Conservation (phyloP, 2,797 vertebrate genomes). For the Periparus ater region DNA sequence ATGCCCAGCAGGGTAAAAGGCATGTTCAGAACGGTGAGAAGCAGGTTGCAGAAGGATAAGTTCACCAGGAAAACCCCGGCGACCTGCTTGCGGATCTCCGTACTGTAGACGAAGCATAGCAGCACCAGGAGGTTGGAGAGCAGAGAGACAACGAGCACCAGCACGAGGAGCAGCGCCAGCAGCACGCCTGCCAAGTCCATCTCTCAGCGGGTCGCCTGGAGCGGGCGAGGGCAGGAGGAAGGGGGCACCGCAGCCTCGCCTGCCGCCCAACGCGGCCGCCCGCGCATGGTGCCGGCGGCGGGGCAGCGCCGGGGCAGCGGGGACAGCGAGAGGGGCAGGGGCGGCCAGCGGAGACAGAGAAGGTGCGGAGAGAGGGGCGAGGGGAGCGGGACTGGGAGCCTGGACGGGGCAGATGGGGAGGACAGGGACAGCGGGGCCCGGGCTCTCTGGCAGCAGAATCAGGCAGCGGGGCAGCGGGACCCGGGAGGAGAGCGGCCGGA, state of each 20-base stretch:
- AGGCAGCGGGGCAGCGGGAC: background rate
- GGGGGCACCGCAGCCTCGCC: slow-evolving; percentile 50
- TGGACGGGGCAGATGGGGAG: background rate
- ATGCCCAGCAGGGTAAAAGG: slow-evolving; percentile 78
- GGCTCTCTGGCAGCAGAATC: background rate
- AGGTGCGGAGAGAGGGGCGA: background rate
- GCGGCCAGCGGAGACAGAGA: background rate
- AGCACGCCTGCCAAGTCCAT: slow-evolving; percentile 82
- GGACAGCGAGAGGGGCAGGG: background rate
- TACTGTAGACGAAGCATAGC: slow-evolving; percentile 81
- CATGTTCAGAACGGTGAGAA: slow-evolving; percentile 80
- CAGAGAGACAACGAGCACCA: slow-evolving; percentile 76
- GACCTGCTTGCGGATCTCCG: slow-evolving; percentile 81
- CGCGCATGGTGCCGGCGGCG: slow-evolving; percentile 44
- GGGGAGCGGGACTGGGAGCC: background rate
- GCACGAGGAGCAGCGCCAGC: slow-evolving; percentile 77
- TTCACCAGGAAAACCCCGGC: slow-evolving; percentile 82
- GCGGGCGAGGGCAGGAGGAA: slow-evolving; percentile 43
- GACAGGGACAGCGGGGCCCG: background rate
- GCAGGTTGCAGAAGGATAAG: slow-evolving; percentile 82
- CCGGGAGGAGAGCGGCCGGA: background rate
- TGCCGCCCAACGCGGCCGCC: background rate
- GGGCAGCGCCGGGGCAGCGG: background rate
- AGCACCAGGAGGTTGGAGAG: slow-evolving; percentile 80
- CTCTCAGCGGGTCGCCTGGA: slow-evolving; percentile 68